Evolutionary conservation across 2,113 vertebrate species (phyloP), one percentile per base, ranked within the genome.

Genomic region (Scatophagus argus): DNA sequence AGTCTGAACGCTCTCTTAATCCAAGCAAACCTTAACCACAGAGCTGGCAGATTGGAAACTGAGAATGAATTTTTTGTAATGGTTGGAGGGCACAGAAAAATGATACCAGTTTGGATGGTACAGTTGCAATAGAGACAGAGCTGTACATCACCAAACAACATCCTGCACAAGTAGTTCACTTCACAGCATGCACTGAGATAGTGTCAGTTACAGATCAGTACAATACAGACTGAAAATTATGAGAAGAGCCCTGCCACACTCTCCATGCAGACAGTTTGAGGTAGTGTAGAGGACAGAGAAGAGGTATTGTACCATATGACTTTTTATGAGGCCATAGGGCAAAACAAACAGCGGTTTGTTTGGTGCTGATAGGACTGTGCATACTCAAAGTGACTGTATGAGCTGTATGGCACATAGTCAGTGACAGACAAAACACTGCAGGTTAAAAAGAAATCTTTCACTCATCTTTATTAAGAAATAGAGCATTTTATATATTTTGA

Each of bases 301-400:
- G 6, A 34, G n/a, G 16, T 27, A 7, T 68, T 25, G 31, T 44
- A 49, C 38, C 51, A 51, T 32, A 39, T 75, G 62, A 61, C 32
- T 73, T 77, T 70, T 83, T 76, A 64, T 64, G 55, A 77, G 51
- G 61, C 66, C 54, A 55, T 56, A 29, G 74, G 17, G n/a, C 49
- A 27, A 80, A 83, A 77, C 79, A 79, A 82, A 82, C 56, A 72
- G 34, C 21, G 32, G 6, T 19, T 51, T 62, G 54, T 80, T 47
- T 65, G 62, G n/a, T 6, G 47, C 46, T 56, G 62, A 74, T 55
- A 65, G 16, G 63, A 61, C 81, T 70, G 19, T n/a, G 52, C 36
- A 58, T 25, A 43, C 29, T 39, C 29, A 62, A 1, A 29, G 70
- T 67, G 47, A 46, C 27, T 59, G 68, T n/a, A n/a, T n/a, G 27